These are phyloP conservation scores for Caiman crocodilus DNA, from an alignment of 2,797 vertebrate genomes.

Conservation along the genomic window DNA sequence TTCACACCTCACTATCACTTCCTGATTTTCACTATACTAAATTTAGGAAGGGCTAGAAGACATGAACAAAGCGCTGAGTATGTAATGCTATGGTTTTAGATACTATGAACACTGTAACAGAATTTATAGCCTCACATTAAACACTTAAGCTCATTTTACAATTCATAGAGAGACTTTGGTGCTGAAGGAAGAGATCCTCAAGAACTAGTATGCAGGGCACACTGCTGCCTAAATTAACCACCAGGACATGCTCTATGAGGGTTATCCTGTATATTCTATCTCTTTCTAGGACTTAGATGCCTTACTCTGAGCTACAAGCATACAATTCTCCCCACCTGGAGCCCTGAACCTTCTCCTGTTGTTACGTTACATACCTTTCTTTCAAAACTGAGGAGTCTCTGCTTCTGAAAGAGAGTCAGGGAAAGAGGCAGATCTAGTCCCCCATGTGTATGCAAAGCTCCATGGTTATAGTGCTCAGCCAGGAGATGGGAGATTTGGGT, in stretches of 20 bases:
- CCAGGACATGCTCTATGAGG: background rate
- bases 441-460: rapidly evolving
- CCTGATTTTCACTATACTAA: background rate
- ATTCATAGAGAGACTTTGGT: rapidly evolving
- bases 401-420: background rate
- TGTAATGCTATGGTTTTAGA: background rate
- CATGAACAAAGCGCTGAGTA: too few relatives aligned
- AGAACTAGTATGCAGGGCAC: rapidly evolving
- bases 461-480: background rate
- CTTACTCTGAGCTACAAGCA: background rate
- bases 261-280: rapidly evolving
- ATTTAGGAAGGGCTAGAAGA: background rate
- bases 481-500: background rate
- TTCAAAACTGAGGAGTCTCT: background rate
- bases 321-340: background rate
- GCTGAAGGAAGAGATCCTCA: rapidly evolving
- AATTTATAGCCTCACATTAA: background rate
- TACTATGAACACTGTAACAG: background rate
- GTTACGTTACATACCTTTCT: background rate
- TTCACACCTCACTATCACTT: background rate
- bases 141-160: rapidly evolving
- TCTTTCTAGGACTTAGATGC: background rate
- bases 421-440: background rate
- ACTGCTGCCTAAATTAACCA: background rate
- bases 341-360: rapidly evolving